Evolutionary conservation across 2,797 vertebrate species (phyloP).

Genomic region (Dromococcyx pavoninus): DNA sequence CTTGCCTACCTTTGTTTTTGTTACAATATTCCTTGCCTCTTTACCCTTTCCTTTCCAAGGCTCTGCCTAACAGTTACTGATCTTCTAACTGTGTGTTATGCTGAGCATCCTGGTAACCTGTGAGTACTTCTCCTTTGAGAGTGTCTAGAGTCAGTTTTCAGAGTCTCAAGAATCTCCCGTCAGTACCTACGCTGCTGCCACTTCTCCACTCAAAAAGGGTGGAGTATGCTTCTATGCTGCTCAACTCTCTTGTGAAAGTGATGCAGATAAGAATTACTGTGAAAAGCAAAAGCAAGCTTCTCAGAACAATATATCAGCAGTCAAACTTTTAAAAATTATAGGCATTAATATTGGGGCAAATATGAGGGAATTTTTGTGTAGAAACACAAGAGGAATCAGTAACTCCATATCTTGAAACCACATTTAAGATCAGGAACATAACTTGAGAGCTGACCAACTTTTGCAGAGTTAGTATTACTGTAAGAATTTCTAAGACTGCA

Average conservation of each 20-base stretch:
- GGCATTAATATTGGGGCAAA: neutral
- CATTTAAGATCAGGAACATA: neutral
- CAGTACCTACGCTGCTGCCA: neutral
- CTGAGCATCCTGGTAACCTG: neutral
- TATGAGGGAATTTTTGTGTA: neutral
- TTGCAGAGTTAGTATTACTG: neutral
- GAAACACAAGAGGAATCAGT: neutral
- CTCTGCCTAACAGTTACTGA: neutral
- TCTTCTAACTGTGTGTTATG: neutral
- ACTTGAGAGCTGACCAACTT: neutral
- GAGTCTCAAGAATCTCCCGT: neutral
- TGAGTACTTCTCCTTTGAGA: neutral
- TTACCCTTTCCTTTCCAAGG: neutral
- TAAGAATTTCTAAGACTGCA: neutral
- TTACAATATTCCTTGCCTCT: neutral
- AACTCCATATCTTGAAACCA: neutral
- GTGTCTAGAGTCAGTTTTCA: neutral
- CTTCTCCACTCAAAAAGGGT: neutral
- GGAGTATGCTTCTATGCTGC: neutral
- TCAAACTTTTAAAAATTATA: neutral
- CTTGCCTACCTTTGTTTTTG: neutral
- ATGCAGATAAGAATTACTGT: neutral
- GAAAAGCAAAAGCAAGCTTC: neutral
- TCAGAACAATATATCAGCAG: neutral
- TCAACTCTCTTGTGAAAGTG: neutral